Conservation (phyloP, 2,113 vertebrate genomes). For the Sminthopsis crassicaudata region DNA sequence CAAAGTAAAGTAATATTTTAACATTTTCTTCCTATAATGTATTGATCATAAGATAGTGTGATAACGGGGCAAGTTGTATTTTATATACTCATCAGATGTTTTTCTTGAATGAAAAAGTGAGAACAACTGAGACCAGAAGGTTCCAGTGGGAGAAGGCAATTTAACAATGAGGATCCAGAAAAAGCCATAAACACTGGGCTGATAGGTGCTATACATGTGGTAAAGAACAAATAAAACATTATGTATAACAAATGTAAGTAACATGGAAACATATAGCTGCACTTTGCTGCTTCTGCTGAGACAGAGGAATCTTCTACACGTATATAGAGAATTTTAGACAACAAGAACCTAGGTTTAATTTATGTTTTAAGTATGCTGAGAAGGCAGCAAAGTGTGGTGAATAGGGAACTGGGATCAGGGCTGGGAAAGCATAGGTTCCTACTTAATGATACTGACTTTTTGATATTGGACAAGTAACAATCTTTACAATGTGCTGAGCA, state of each 20-base stretch:
- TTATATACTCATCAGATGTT: background rate
- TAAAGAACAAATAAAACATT: background rate
- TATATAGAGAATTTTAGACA: background rate
- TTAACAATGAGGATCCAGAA: background rate
- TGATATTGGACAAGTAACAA: too few species aligned
- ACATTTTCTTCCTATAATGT: constrained; percentile 48
- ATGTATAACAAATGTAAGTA: background rate
- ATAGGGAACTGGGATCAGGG: background rate
- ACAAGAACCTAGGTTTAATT: background rate
- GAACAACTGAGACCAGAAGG: constrained; percentile 6
- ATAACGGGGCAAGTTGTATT: background rate
- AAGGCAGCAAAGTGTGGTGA: background rate
- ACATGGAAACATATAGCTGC: background rate
- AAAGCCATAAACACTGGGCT: background rate
- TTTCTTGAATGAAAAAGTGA: background rate
- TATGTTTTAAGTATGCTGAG: background rate
- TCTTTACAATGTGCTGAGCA: background rate
- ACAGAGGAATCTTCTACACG: background rate
- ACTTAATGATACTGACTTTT: background rate
- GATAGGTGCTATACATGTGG: background rate
- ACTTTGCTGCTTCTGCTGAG: background rate
- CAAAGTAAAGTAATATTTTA: constrained; percentile 57
- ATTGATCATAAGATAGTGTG: background rate
- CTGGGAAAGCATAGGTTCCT: background rate
- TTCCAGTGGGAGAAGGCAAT: constrained; percentile 23